A percentile compares a stretch with the other conserved stretches of the same genome.
These are phyloP conservation scores for Craterocephalus amniculus DNA, from an alignment of 2,797 vertebrate genomes.

Conservation along the genomic window DNA sequence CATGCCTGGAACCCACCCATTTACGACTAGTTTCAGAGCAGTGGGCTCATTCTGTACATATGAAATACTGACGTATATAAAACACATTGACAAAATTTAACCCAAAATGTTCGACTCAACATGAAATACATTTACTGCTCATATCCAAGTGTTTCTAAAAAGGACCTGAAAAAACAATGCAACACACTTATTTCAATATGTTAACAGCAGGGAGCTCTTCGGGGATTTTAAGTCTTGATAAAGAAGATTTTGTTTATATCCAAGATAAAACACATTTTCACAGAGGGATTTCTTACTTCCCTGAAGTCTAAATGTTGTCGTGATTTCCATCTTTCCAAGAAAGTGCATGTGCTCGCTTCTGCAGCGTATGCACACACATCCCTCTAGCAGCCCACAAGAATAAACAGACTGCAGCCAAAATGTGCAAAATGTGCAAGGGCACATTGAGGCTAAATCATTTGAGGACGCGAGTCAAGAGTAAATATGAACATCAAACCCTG, in stretches of 20 bases:
- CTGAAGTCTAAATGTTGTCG: slow-evolving; percentile 37
- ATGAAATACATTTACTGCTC: slow-evolving; percentile 1
- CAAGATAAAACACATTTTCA: slow-evolving; percentile 19
- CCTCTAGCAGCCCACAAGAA: slow-evolving; percentile 9
- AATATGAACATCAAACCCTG: not conserved
- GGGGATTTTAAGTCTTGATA: slow-evolving; percentile 39
- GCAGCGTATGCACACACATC: slow-evolving; percentile 17
- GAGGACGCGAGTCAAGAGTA: slow-evolving; percentile 8
- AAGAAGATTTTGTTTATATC: slow-evolving; percentile 45
- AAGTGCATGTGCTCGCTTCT: slow-evolving; percentile 29
- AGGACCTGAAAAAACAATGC: slow-evolving; percentile 13
- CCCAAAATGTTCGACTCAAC: not conserved
- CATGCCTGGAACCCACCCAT: not conserved
- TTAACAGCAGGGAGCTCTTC: slow-evolving; percentile 27
- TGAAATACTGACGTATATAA: not conserved
- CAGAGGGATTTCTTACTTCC: slow-evolving; percentile 43
- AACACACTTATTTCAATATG: slow-evolving; percentile 30
- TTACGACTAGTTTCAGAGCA: not conserved
- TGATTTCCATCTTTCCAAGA: slow-evolving; percentile 20
- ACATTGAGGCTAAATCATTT: not conserved
- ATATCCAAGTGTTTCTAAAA: slow-evolving; percentile 32
- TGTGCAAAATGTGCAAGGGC: not conserved
- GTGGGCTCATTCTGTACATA: not conserved
- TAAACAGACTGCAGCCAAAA: slow-evolving; percentile 8
- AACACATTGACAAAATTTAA: not conserved